A percentile compares a stretch with the other conserved stretches of the same genome.
phyloP scores from a whole-genome alignment of 35 echinoderm and acorn worm genomes.

The Hemicentrotus pulcherrimus region DNA sequence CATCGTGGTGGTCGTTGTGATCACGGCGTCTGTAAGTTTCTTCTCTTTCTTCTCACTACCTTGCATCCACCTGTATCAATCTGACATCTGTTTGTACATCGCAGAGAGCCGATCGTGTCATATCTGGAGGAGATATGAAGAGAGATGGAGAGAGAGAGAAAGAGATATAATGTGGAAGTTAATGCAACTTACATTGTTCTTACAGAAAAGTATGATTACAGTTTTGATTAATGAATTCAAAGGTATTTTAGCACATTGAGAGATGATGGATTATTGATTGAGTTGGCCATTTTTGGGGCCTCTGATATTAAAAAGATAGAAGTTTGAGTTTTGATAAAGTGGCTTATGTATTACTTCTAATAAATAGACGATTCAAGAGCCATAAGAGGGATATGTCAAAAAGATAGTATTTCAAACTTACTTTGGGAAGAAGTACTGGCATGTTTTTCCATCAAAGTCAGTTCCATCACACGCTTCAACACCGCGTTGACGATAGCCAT shows the following conservation, averaged over 20 bases:
- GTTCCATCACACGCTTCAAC: slow-evolving; percentile 89
- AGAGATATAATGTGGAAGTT: background rate
- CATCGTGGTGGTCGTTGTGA: slow-evolving; percentile 23
- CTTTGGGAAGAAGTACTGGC: slow-evolving; percentile 70
- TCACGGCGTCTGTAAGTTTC: slow-evolving; percentile 55
- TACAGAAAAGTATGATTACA: no score
- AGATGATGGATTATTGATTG: no score
- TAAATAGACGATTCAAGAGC: no score
- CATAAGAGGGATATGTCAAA: no score
- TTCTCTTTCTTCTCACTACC: slow-evolving; percentile 61
- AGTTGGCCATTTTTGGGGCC: no score
- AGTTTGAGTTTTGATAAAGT: no score
- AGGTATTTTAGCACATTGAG: no score
- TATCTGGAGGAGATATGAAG: slow-evolving; percentile 35
- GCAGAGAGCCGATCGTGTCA: slow-evolving; percentile 66
- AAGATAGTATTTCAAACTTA: slow-evolving; percentile 45
- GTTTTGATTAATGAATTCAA: no score
- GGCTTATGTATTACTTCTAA: no score
- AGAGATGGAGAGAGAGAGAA: background rate
- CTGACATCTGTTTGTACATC: slow-evolving; percentile 77
- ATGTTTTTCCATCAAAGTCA: slow-evolving; percentile 82
- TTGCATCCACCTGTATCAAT: slow-evolving; percentile 70
- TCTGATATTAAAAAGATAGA: no score
- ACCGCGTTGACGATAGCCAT: slow-evolving; percentile 80
- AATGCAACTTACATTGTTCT: no score